Base-by-base conservation (phyloP, 2,888 invertebrate species). In the Tetragnatha montana region DNA sequence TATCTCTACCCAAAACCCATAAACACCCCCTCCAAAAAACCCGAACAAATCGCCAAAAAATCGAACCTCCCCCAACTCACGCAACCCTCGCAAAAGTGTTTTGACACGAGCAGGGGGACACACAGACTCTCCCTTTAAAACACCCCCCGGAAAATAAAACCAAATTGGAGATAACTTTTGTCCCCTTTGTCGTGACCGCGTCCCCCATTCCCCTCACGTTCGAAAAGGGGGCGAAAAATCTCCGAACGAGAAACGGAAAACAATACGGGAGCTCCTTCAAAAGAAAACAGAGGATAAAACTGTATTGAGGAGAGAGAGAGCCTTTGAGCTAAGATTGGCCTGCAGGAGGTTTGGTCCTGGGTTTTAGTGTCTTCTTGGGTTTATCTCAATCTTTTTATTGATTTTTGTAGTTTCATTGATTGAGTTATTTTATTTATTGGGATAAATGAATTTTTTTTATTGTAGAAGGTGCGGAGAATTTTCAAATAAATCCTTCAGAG, bases 161-260 rank as follows among this genome's bases (percentile, higher is more conserved):
- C 68, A 86, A 86, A 86, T 86, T 73, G 69, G n/a, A 80, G 80
- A 86, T 86, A 84, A 84, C 83, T 84, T 83, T 86, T 86, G 86
- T 80, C 86, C 68, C 80, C 49, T 80, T 74, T 78, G n/a, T 79
- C 68, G 60, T 21, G 68, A 19, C 47, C 71, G 21, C 79, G 49
- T 74, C 60, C n/a, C 35, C 14, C 49, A 83, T 78, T 76, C 88
- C 6, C 21, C 70, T 80, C 88, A 88, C 88, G 88, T 88, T 51
- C 88, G n/a, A 79, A 74, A 79, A 22, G 73, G 88, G 88, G 83
- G 88, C 68, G 7, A n/a, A 71, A 82, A 82, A 82, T 71, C 71
- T 73, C 73, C 22, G 81, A 73, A 73, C 51, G 73, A 49, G 81
- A 70, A 73, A 49, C 71, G 50, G 51, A 73, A 73, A 51, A 73